phyloP scores from a whole-genome alignment of 2,113 vertebrate species.

The Thamnophis sirtalis region DNA sequence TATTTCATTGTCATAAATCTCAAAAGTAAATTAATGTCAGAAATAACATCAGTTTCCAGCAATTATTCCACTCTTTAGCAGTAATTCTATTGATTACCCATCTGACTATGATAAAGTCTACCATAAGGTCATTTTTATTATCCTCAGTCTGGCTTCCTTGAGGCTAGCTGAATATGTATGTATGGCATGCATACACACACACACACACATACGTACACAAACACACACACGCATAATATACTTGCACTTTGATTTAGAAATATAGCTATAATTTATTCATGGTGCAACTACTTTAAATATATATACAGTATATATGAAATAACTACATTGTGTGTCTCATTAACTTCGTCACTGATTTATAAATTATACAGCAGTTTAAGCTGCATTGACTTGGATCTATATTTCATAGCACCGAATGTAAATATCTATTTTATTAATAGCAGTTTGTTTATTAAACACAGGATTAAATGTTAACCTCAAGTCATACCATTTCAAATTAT shows the following conservation, averaged over 20 bases:
- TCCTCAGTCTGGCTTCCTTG: conserved; percentile 5
- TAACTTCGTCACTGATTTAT: conserved; percentile 55
- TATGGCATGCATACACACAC: conserved; percentile 29
- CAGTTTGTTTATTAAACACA: conserved; percentile 47
- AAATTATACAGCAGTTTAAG: conserved; percentile 58
- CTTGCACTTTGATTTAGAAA: conserved; percentile 49
- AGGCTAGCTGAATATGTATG: conserved; percentile 46
- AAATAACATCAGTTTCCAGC: background rate
- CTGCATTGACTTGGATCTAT: conserved; percentile 42
- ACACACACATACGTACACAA: conserved; percentile 17
- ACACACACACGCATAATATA: conserved; percentile 35
- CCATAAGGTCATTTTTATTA: conserved; percentile 39
- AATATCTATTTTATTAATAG: conserved; percentile 58
- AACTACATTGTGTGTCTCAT: conserved; percentile 53
- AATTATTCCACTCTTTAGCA: background rate
- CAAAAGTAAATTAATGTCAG: background rate
- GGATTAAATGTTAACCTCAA: conserved; percentile 30
- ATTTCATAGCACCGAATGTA: conserved; percentile 54
- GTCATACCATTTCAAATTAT: background rate
- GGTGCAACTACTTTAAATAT: conserved; percentile 44
- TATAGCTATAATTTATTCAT: conserved; percentile 63
- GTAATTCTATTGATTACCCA: conserved; percentile 10
- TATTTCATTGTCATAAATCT: background rate
- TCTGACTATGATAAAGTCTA: conserved; percentile 6
- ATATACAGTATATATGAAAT: too few relatives aligned